Conservation (phyloP, 2,888 invertebrate genomes). For the Lepas anatifera region DNA sequence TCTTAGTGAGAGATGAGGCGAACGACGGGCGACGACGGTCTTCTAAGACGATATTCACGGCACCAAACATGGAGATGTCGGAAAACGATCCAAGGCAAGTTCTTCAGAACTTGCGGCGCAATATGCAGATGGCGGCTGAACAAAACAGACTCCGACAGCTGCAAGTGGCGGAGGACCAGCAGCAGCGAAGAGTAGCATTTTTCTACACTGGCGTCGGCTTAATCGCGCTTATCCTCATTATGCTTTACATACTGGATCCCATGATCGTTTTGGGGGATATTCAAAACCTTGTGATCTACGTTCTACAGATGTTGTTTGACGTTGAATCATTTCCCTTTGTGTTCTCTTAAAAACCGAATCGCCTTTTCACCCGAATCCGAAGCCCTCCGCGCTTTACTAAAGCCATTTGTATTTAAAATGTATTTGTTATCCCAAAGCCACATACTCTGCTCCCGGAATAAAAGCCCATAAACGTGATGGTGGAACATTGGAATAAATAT, state of each 20-base stretch:
- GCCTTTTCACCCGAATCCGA: background rate
- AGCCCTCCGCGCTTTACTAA: background rate
- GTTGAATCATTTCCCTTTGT: too few species aligned
- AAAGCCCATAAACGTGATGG: conserved; percentile 10
- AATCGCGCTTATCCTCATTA: background rate
- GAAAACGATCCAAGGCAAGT: background rate
- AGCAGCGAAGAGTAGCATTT: background rate
- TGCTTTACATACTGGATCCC: background rate
- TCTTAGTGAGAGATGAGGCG: background rate
- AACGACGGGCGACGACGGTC: background rate
- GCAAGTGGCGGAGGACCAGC: background rate
- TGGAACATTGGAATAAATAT: conserved; percentile 1
- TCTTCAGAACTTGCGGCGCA: background rate
- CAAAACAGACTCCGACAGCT: background rate
- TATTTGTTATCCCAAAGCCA: conserved; percentile 12
- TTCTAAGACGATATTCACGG: background rate
- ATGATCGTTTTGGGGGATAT: background rate
- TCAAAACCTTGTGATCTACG: background rate
- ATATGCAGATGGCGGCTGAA: background rate
- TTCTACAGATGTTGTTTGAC: background rate
- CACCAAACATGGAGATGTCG: background rate
- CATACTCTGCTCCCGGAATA: conserved; percentile 8
- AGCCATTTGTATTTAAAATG: conserved; percentile 1
- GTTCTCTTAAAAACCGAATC: too few species aligned
- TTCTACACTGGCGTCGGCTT: background rate